Evolutionary conservation across 2,888 invertebrate genomes (phyloP).

Genomic region (Synergus itoensis): DNA sequence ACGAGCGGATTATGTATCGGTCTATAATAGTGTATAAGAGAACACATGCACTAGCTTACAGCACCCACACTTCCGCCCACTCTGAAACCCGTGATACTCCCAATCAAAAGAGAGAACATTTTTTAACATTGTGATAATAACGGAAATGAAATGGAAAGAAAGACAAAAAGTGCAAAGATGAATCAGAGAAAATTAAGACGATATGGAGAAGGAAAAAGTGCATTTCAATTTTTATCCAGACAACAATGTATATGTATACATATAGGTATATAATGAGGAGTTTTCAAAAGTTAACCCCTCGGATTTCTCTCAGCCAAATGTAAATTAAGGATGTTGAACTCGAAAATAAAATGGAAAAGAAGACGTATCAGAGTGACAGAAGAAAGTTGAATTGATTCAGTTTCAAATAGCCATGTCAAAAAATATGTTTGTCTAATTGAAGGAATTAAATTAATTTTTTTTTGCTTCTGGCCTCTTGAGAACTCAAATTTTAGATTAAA

Average conservation of each 20-base stretch:
- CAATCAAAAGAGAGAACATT: background rate
- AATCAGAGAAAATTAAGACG: slow-evolving; percentile 5
- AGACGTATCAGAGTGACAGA: too few species aligned
- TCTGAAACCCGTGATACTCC: background rate
- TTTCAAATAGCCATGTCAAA: too few species aligned
- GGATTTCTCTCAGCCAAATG: background rate
- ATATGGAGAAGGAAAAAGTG: background rate
- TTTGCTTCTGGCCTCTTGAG: too few species aligned
- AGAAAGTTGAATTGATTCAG: too few species aligned
- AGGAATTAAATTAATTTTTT: too few species aligned
- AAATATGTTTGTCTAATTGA: too few species aligned
- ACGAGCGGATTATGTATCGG: background rate
- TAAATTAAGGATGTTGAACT: background rate
- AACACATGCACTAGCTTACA: slow-evolving; percentile 25
- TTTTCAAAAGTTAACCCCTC: too few species aligned
- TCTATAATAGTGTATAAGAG: slow-evolving; percentile 45
- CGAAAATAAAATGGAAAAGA: background rate
- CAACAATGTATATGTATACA: background rate
- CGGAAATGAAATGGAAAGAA: background rate
- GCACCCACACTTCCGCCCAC: slow-evolving; percentile 48
- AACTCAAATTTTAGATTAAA: background rate
- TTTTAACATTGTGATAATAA: background rate
- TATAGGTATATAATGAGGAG: too few species aligned
- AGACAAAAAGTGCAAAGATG: background rate
- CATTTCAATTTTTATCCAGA: background rate